Conservation (phyloP, 2,797 vertebrate species). For the Rhynchotus rufescens region DNA sequence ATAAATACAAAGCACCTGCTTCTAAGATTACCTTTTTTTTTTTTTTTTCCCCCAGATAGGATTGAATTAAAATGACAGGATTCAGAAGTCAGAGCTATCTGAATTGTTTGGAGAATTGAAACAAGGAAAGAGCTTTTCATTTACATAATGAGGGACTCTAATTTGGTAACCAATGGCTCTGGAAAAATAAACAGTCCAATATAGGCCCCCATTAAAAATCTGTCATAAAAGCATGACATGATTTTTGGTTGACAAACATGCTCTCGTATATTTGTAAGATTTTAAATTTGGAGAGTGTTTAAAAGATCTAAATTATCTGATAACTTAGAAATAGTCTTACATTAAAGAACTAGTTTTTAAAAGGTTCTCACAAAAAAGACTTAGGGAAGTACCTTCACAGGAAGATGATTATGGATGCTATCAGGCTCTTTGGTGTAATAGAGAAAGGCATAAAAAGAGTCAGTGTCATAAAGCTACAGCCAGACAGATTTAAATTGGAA, state of each 20-base stretch:
- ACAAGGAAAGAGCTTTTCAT: not conserved
- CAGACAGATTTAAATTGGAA: not conserved
- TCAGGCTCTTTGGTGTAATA: not conserved
- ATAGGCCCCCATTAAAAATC: not conserved
- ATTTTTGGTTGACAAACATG: not conserved
- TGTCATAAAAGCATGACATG: not conserved
- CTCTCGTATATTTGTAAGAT: not conserved
- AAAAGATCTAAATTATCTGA: not conserved
- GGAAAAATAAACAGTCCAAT: not conserved
- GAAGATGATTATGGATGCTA: not conserved
- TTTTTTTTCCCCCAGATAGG: not conserved
- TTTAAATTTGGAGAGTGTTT: not conserved
- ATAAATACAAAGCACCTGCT: not conserved
- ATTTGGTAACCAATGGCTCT: not conserved
- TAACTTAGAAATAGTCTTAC: not conserved
- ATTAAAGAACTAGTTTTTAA: not conserved
- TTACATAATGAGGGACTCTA: not conserved
- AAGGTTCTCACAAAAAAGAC: not conserved
- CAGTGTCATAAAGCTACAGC: not conserved
- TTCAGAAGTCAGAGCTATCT: not conserved
- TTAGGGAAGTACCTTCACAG: not conserved
- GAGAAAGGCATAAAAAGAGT: not conserved
- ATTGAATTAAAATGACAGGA: not conserved
- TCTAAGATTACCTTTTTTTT: not conserved
- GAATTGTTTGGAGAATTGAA: not conserved